Base-by-base conservation (phyloP, 1,140 invertebrate species). In the Drosophila nasuta region DNA sequence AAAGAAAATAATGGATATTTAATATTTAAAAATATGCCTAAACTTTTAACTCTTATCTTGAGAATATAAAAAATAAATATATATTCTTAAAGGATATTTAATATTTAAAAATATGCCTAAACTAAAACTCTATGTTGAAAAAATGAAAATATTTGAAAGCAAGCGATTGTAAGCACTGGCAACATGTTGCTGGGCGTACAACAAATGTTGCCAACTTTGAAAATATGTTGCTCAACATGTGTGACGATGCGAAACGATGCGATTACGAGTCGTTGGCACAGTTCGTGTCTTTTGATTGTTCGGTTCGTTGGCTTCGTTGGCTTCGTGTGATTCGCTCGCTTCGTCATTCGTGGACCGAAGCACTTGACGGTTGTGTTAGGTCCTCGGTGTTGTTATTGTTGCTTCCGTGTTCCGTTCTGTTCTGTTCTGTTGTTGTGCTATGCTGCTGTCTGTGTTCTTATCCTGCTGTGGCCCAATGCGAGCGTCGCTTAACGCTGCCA, bases 381-480 rank as follows among this genome's bases (percentile, higher is more conserved):
- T 83, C 56, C 79, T 15, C 5, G 30, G 28, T 46, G 33, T 33
- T 7, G 5, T 25, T 25, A 3, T 25, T 25, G 20, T 25, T 25
- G 20, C 20, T 25, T 25, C 20, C 20, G 20, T 25, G 20, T 25
- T 25, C 20, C 20, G 20, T 25, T 25, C 20, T 20, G 20, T 20
- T 20, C 20, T 20, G 20, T 20, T 17, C 15, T 25, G 20, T 25
- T 25, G 20, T 25, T 13, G 13, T 1, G 11, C 33, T 51, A 25
- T 17, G 10, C 17, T 25, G 64, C 33, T 35, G 41, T 28, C 43
- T 57, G 64, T 57, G 64, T 65, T 28, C 62, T 52, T 54, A 43
- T 65, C 28, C 64, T 58, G 56, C 64, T 58, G 56, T 54, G 70
- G 71, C 71, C 83, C 85, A 89, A 88, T 88, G 83, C 83, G 80